phyloP scores from a whole-genome alignment of 2,797 vertebrate species.

The Sciurus carolinensis region DNA sequence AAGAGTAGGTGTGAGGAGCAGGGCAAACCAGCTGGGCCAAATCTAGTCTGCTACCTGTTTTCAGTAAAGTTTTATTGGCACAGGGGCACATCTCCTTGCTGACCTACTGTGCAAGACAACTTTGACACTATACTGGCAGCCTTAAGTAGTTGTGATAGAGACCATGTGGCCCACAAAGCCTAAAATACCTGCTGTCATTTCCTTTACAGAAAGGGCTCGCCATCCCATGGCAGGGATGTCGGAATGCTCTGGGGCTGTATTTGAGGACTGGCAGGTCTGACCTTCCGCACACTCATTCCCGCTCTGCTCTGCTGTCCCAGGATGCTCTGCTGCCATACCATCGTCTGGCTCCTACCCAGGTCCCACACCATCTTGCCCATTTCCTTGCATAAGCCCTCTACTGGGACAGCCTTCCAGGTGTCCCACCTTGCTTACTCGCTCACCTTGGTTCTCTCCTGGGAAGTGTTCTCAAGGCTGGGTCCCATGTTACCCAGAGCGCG shows the following conservation, averaged over 20 bases:
- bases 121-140: neutral
- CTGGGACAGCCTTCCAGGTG: neutral
- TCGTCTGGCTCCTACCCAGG: neutral
- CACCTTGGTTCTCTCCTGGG: neutral
- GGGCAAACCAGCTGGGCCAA: neutral
- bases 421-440: neutral
- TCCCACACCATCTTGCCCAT: neutral
- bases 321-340: neutral
- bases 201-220: neutral
- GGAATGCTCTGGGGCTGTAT: neutral
- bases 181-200: neutral
- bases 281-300: neutral
- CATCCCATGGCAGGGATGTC: neutral
- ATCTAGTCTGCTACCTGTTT: neutral
- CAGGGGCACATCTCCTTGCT: neutral
- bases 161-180: neutral
- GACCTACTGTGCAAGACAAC: neutral
- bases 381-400: neutral
- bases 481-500: neutral
- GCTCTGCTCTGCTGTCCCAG: neutral
- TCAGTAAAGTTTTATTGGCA: neutral
- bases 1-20: fast-evolving
- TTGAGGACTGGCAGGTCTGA: neutral
- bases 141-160: neutral
- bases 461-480: neutral